A percentile compares a stretch with the other conserved stretches of the same genome.
Conservation (phyloP, 2,797 vertebrate species). For the Hypotaenidia philippensis region DNA sequence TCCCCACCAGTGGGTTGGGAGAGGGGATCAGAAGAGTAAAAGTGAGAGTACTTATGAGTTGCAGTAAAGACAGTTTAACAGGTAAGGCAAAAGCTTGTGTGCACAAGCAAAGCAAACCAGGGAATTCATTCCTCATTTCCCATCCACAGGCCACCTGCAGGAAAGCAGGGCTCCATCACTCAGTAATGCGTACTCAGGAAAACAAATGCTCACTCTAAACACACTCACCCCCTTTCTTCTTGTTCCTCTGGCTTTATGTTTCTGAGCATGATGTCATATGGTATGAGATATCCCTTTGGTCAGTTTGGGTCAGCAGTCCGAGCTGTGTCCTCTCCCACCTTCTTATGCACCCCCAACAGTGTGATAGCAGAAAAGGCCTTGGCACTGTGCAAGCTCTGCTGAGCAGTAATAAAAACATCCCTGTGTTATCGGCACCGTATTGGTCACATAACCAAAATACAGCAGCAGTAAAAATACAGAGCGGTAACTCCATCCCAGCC, state of each 20-base stretch:
- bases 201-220: rapidly evolving
- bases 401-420: background rate
- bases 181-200: rapidly evolving
- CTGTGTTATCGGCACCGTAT: background rate
- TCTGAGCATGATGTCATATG: rapidly evolving
- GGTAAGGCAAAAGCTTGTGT: background rate
- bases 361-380: background rate
- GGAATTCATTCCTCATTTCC: rapidly evolving
- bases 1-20: background rate
- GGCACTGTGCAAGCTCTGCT: rapidly evolving
- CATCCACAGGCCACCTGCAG: background rate
- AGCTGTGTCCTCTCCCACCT: background rate
- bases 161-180: background rate
- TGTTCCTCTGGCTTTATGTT: background rate
- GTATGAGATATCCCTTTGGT: background rate
- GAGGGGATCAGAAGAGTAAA: background rate
- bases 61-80: background rate
- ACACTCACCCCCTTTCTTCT: rapidly evolving
- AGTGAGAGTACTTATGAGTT: background rate
- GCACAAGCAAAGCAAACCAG: background rate
- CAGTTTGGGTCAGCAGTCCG: background rate
- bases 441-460: background rate
- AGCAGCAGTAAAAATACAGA: rapidly evolving
- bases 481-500: background rate
- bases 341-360: background rate